Percentiles rank a stretch among this genome's conserved stretches.
Evolutionary conservation across 2,113 vertebrate genomes (phyloP).

Genomic region (Plectropomus leopardus): DNA sequence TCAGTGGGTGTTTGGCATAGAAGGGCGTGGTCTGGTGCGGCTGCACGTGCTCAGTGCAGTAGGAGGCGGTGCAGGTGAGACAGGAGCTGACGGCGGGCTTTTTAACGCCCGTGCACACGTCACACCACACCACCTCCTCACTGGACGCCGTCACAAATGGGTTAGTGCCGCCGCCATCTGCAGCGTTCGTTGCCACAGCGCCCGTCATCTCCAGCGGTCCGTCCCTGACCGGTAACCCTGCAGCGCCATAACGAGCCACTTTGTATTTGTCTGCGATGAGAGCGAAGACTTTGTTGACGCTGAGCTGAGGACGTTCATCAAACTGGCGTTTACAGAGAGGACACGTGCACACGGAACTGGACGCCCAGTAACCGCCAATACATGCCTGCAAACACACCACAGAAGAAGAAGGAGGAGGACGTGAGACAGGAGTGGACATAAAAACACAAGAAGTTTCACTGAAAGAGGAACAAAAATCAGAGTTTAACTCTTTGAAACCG

Average conservation of each 20-base stretch:
- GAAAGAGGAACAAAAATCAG: too few species aligned
- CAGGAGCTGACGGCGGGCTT: conserved; percentile 81
- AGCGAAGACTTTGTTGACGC: conserved; percentile 84
- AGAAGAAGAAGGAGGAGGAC: not conserved
- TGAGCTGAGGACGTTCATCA: conserved; percentile 78
- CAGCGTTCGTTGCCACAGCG: fast-evolving
- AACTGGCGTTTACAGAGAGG: conserved; percentile 82
- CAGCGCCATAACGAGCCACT: conserved; percentile 56
- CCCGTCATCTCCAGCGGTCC: fast-evolving
- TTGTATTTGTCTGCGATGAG: conserved; percentile 83
- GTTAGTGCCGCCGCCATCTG: fast-evolving
- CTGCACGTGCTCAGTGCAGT: conserved; percentile 79
- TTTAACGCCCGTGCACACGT: conserved; percentile 83
- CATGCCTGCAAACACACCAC: conserved; percentile 50
- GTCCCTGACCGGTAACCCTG: not conserved
- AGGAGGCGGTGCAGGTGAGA: conserved; percentile 85
- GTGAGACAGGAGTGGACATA: too few species aligned
- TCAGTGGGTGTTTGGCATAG: conserved; percentile 81
- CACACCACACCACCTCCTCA: conserved; percentile 74
- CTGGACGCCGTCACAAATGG: not conserved
- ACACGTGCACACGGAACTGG: conserved; percentile 71
- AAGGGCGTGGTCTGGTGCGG: conserved; percentile 74
- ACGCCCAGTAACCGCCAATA: conserved; percentile 83
- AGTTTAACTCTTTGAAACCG: too few species aligned
- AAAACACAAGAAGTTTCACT: too few species aligned